Evolutionary conservation across 2,113 vertebrate genomes (phyloP), one percentile per base, ranked within the genome.

Genomic region (Perca flavescens): DNA sequence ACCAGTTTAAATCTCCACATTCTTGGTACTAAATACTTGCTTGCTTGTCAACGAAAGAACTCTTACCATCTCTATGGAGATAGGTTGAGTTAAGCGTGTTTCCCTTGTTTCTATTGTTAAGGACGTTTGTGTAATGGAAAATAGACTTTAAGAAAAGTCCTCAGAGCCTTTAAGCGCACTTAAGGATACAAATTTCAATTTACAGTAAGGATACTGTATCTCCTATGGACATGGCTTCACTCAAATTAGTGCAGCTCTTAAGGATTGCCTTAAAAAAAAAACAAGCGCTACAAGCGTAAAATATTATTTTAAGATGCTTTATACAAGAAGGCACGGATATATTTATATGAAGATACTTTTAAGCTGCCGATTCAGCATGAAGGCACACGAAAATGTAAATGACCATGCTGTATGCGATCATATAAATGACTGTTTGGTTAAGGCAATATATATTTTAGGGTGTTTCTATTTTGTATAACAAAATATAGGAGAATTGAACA

Each of bases 121-220:
- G 50, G 75, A 70, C 17, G 19, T 70, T 25, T 22, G 21, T 68
- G 31, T n/a, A n/a, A 11, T 34, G 61, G 40, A n/a, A 43, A 58
- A 62, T 8, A 28, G n/a, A 58, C 50, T 77, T 63, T 0, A 47
- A 28, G 65, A 34, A 62, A 52, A 52, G 53, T 73, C 50, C 74
- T 25, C 77, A 31, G 19, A 72, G 76, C 19, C 15, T 67, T 71
- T 70, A 79, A 84, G 74, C 58, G 56, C 82, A 74, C 70, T 84
- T 25, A 3, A 28, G 58, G 31, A 63, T 70, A 6, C 25, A 74
- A 62, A 3, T 17, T 28, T 28, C 31, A 7, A 68, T 62, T 36
- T 3, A 61, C 47, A 82, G 54, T 1, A 16, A 63, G 28, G 22
- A 54, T 13, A 52, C 47, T 22, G 22, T 1, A 31, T 49, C 50